phyloP scores from a whole-genome alignment of 2,797 vertebrate genomes.

The Diceros bicornis region DNA sequence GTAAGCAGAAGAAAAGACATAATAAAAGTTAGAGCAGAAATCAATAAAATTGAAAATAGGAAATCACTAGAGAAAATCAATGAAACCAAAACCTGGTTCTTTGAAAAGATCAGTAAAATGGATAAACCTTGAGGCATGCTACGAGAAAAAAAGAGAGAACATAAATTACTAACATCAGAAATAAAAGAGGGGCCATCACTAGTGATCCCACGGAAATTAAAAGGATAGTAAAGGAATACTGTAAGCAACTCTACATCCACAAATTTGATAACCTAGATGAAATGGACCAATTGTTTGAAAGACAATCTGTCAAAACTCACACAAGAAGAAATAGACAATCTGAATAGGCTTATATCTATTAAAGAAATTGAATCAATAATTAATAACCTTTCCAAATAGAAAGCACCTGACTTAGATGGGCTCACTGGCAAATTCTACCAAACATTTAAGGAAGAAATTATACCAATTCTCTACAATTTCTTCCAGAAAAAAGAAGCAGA shows the following conservation, averaged over 20 bases:
- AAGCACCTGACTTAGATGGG: too few relatives aligned
- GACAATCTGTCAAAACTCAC: neutral
- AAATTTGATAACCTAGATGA: neutral
- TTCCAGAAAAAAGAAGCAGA: too few relatives aligned
- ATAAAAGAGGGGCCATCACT: neutral
- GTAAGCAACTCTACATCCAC: neutral
- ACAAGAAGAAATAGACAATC: neutral
- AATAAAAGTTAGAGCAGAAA: constrained; percentile 55
- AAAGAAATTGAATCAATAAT: neutral
- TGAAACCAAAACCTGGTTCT: neutral
- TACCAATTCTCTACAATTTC: too few relatives aligned
- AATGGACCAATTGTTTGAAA: neutral
- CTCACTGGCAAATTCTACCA: too few relatives aligned
- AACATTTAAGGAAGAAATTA: too few relatives aligned
- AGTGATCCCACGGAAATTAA: neutral
- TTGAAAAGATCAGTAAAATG: constrained; percentile 12
- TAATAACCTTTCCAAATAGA: too few relatives aligned
- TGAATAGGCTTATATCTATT: neutral
- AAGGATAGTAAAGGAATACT: neutral
- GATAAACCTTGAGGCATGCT: neutral
- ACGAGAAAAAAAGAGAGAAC: neutral
- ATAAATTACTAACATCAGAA: neutral
- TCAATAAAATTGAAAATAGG: constrained; percentile 27
- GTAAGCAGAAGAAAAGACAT: neutral
- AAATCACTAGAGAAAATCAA: constrained; percentile 58